Conservation (phyloP, 2,888 invertebrate species). For the Litoditis marina region DNA sequence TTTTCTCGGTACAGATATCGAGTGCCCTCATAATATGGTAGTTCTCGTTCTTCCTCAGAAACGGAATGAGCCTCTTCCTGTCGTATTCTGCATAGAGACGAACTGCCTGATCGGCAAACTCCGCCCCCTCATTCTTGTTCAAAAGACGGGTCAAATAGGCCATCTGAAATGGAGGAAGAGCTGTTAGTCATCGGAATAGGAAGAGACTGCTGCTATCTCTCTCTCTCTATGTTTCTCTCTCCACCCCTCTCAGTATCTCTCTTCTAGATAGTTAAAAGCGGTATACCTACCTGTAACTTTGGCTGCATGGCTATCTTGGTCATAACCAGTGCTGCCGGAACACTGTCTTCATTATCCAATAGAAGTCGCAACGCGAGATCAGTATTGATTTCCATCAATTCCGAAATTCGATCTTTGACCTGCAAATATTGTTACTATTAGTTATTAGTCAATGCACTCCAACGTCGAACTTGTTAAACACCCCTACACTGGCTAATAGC, state of each 20-base stretch:
- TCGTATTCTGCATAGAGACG: conserved; percentile 85
- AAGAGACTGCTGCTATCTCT: neutral
- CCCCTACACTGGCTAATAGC: no score
- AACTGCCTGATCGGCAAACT: conserved; percentile 70
- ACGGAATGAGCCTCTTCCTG: conserved; percentile 73
- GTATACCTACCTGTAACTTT: conserved; percentile 41
- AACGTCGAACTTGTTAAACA: no score
- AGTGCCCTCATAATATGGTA: conserved; percentile 90
- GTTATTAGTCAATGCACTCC: no score
- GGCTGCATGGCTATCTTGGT: conserved; percentile 54
- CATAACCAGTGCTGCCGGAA: conserved; percentile 53
- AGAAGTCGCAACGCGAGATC: conserved; percentile 55
- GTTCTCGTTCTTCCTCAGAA: conserved; percentile 80
- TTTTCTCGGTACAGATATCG: conserved; percentile 78
- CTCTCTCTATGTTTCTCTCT: neutral
- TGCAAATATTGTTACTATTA: no score
- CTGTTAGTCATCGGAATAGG: no score
- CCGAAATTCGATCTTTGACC: conserved; percentile 57
- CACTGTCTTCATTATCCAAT: conserved; percentile 56
- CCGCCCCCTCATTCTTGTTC: conserved; percentile 27
- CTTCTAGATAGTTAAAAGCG: no score
- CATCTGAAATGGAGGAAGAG: conserved; percentile 45
- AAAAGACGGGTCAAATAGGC: conserved; percentile 49
- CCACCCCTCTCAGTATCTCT: neutral
- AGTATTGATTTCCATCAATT: conserved; percentile 59